These are phyloP conservation scores for Turnix velox DNA, from an alignment of 2,113 vertebrate genomes.

Conservation along the genomic window DNA sequence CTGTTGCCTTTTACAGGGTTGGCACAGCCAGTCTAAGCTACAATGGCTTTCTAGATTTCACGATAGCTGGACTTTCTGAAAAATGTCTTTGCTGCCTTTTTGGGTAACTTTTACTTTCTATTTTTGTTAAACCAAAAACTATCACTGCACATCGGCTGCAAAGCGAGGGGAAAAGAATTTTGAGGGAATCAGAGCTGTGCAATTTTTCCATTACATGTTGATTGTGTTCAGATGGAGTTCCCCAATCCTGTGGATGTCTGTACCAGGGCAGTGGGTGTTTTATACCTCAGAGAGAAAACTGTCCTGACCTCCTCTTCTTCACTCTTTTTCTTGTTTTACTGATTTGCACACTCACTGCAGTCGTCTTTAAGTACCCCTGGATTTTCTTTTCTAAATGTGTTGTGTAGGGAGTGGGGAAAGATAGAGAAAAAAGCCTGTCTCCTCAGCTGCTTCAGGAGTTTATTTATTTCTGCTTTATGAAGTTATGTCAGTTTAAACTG, in stretches of 20 bases:
- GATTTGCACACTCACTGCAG: neutral
- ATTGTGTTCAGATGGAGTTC: neutral
- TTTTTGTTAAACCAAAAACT: neutral
- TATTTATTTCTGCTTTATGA: neutral
- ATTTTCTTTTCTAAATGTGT: neutral
- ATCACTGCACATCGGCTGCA: neutral
- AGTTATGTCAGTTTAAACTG: neutral
- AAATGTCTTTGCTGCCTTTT: neutral
- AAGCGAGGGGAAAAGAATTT: neutral
- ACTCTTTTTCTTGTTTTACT: neutral
- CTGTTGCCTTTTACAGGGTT: slow-evolving; percentile 8
- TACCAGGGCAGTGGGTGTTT: neutral
- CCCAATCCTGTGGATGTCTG: neutral
- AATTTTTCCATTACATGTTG: neutral
- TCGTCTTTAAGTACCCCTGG: neutral
- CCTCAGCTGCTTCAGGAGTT: neutral
- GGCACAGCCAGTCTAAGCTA: neutral
- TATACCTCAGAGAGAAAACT: neutral
- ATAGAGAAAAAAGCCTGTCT: neutral
- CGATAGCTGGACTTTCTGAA: neutral
- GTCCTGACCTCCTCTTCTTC: neutral
- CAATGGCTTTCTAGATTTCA: neutral
- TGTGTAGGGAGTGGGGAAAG: accelerated
- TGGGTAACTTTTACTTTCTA: neutral
- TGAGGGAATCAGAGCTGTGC: neutral